Conservation (phyloP, 2,113 vertebrate genomes). For the Trogon melanurus region DNA sequence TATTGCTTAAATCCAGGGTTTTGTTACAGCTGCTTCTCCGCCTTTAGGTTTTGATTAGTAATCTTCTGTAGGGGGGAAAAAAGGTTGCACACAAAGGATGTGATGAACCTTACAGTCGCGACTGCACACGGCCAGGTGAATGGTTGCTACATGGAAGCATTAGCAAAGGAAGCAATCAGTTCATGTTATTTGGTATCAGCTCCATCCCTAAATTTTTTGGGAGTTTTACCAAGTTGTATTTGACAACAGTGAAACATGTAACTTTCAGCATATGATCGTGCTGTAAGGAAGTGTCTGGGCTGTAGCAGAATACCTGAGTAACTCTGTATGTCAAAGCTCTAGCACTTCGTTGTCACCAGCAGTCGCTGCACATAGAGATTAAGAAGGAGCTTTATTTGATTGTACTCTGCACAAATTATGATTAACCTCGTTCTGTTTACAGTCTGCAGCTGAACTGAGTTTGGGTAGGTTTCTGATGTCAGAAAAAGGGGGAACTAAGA, state of each 20-base stretch:
- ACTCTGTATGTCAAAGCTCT: background rate
- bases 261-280: background rate
- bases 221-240: background rate
- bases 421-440: background rate
- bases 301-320: background rate
- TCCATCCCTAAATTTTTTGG: background rate
- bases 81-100: background rate
- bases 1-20: background rate
- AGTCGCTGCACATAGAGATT: background rate
- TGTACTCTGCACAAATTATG: background rate
- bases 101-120: background rate
- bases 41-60: background rate
- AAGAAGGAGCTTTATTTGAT: background rate
- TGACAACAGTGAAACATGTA: background rate
- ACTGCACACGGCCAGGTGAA: background rate
- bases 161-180: background rate
- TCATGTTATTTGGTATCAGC: background rate
- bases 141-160: background rate
- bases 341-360: background rate
- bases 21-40: background rate
- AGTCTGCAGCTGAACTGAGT: background rate
- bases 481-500: background rate
- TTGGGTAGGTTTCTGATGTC: background rate
- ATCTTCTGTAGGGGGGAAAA: background rate
- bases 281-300: background rate